A percentile compares a stretch with the other conserved stretches of the same genome.
These are phyloP conservation scores for Apaloderma vittatum DNA, from an alignment of 2,113 vertebrate species.

Conservation along the genomic window DNA sequence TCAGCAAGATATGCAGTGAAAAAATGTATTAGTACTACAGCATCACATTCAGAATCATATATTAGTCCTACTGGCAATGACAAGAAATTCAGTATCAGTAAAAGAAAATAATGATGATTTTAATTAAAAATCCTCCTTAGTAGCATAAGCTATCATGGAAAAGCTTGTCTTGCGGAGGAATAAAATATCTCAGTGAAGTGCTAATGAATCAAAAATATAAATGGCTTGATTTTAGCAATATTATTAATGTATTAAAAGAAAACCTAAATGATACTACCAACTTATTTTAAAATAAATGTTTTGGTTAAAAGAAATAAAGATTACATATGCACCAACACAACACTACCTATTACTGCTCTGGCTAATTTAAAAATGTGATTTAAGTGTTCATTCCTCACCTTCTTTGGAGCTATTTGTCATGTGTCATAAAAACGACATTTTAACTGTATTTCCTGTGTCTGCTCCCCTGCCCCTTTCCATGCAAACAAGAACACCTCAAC, in stretches of 20 bases:
- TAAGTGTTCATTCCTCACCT: background rate
- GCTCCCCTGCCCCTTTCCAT: fast-evolving
- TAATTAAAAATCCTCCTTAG: background rate
- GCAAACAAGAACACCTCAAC: background rate
- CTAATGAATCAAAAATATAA: background rate
- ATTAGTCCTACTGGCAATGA: conserved; percentile 50
- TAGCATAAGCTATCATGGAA: background rate
- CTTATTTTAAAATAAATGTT: background rate
- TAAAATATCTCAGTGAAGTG: background rate
- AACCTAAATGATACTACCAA: background rate
- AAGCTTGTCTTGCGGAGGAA: background rate
- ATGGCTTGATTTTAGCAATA: background rate
- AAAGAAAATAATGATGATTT: background rate
- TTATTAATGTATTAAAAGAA: background rate
- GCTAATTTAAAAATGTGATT: background rate
- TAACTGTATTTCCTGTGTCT: background rate
- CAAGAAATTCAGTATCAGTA: conserved; percentile 67
- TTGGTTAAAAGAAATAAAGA: background rate
- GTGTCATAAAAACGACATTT: background rate
- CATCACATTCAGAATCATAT: background rate
- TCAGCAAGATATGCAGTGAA: background rate
- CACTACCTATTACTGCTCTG: background rate
- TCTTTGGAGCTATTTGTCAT: background rate
- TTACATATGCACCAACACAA: background rate
- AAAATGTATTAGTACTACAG: background rate